phyloP scores from a whole-genome alignment of 2,888 invertebrate genomes.

The Mythimna impura region DNA sequence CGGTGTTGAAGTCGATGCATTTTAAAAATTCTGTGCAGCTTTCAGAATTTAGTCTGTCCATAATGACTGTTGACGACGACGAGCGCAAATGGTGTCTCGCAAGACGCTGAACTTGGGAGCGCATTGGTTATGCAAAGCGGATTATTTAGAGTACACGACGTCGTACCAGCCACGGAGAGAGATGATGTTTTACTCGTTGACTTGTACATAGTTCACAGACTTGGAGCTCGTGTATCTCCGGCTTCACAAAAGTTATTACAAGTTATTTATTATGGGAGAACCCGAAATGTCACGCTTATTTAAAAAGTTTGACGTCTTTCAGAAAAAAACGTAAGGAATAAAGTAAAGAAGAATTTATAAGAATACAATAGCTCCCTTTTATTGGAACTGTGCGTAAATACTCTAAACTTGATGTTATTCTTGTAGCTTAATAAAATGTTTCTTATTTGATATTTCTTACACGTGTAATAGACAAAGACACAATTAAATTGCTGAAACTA shows the following conservation, averaged over 20 bases:
- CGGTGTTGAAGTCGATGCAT: background rate
- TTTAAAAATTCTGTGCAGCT: conserved; percentile 16
- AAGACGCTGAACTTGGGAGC: conserved; percentile 62
- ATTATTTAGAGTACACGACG: conserved; percentile 68
- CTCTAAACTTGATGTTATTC: background rate
- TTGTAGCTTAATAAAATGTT: background rate
- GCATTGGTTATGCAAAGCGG: conserved; percentile 75
- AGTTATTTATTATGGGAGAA: conserved; percentile 18
- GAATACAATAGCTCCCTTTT: background rate
- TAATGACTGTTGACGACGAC: conserved; percentile 52
- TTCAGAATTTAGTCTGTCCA: conserved; percentile 32
- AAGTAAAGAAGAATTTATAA: background rate
- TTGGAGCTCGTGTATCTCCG: conserved; percentile 20
- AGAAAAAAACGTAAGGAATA: background rate
- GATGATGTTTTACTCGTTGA: conserved; percentile 58
- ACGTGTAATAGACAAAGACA: background rate
- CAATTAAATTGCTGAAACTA: background rate
- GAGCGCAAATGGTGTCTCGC: conserved; percentile 52
- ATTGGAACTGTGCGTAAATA: background rate
- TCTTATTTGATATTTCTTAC: background rate
- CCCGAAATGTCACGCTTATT: conserved; percentile 12
- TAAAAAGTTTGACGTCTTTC: conserved; percentile 13
- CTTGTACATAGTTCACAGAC: conserved; percentile 45
- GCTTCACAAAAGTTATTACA: conserved; percentile 15
- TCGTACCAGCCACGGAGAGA: conserved; percentile 22